Evolutionary conservation across 2,888 invertebrate genomes (phyloP).

Genomic region (Hecatera dysodea): DNA sequence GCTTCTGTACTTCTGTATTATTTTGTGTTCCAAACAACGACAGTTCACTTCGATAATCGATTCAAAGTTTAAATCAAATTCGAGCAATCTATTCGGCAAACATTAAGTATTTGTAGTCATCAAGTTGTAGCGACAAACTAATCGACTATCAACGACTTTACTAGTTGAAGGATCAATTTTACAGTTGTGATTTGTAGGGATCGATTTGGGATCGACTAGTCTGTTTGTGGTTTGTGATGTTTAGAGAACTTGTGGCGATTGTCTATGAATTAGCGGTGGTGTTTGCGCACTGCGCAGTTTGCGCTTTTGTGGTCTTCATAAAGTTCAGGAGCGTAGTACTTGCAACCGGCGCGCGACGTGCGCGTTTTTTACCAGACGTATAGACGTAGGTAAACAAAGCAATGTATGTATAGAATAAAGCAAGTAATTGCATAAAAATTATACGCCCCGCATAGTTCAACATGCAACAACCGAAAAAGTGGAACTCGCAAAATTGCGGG

Average conservation of each 20-base stretch:
- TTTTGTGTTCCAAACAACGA: neutral
- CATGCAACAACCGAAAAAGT: neutral
- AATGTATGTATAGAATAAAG: neutral
- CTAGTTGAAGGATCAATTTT: constrained; percentile 45
- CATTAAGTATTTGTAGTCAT: constrained; percentile 46
- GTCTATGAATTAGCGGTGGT: constrained; percentile 3
- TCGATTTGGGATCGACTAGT: constrained; percentile 34
- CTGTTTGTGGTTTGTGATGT: constrained; percentile 21
- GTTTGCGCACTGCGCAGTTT: neutral
- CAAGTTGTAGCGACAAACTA: constrained; percentile 53
- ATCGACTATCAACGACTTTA: constrained; percentile 37
- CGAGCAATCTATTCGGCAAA: constrained; percentile 54
- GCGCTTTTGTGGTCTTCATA: neutral
- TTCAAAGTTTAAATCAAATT: constrained; percentile 64
- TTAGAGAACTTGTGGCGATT: constrained; percentile 13
- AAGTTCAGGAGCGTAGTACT: neutral
- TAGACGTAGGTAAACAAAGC: neutral
- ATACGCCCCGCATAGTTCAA: neutral
- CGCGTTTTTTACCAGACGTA: neutral
- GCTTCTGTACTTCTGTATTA: constrained; percentile 1
- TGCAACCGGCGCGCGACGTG: neutral
- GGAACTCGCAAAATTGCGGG: neutral
- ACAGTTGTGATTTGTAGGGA: constrained; percentile 43
- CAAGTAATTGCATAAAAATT: no score
- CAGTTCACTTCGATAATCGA: constrained; percentile 41